phyloP scores from a whole-genome alignment of 1,140 invertebrate genomes.

The Bombus waltoni region DNA sequence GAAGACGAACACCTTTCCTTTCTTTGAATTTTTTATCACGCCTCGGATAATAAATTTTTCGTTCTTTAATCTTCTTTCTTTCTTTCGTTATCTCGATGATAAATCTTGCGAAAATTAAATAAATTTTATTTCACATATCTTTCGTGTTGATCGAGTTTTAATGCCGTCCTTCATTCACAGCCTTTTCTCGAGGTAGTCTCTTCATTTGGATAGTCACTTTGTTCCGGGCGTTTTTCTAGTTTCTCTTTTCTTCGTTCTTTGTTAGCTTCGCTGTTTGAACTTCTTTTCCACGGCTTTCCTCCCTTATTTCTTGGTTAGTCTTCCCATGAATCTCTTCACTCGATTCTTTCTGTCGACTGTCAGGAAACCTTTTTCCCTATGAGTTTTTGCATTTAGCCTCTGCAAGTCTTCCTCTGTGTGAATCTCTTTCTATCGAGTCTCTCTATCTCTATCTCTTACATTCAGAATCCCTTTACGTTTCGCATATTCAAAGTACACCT shows the following conservation, averaged over 20 bases:
- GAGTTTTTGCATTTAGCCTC: not conserved
- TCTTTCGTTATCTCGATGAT: not conserved
- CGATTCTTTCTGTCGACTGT: not conserved
- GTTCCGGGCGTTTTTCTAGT: not conserved
- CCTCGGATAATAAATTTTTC: not conserved
- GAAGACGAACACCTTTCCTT: not conserved
- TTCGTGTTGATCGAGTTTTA: not conserved
- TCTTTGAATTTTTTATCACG: not conserved
- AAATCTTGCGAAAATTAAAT: not conserved
- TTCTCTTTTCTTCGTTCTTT: not conserved
- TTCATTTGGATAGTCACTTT: not conserved
- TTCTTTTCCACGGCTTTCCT: not conserved
- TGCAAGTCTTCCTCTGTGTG: not conserved
- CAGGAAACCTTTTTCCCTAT: not conserved
- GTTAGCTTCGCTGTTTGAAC: not conserved
- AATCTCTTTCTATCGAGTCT: not conserved
- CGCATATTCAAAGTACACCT: not conserved
- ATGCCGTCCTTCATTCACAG: not conserved
- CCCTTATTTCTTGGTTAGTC: too few species aligned
- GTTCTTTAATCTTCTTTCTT: not conserved
- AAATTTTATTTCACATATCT: not conserved
- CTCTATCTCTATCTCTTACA: not conserved
- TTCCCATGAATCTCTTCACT: constrained; percentile 1
- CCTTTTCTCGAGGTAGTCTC: not conserved
- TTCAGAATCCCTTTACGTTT: not conserved